A percentile compares a stretch with the other conserved stretches of the same genome.
Conservation (phyloP, 2,888 invertebrate species). For the Melinaea menophilus region DNA sequence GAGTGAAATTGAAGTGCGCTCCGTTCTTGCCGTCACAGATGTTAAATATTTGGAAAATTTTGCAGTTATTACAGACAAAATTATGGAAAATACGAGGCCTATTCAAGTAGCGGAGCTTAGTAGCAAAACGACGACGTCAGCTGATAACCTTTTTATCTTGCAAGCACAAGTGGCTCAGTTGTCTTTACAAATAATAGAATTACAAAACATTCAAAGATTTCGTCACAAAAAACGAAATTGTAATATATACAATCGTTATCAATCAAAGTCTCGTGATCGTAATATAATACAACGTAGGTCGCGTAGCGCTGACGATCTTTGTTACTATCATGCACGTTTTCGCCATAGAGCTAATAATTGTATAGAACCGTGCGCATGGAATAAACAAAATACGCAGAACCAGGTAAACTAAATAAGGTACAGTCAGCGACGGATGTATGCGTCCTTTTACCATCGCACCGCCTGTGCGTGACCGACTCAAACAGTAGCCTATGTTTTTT, state of each 20-base stretch:
- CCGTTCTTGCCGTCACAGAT: too few species aligned
- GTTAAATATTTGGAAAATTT: too few species aligned
- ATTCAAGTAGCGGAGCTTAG: conserved; percentile 8
- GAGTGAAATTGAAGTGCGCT: too few species aligned
- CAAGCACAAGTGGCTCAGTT: conserved; percentile 11
- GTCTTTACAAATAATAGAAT: conserved; percentile 14
- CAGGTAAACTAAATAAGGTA: conserved; percentile 26
- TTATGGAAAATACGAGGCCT: conserved; percentile 1
- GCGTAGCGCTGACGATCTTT: conserved; percentile 8
- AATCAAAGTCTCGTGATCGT: conserved; percentile 17
- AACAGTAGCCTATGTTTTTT: conserved; percentile 21
- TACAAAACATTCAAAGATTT: conserved; percentile 11
- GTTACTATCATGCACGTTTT: conserved; percentile 20
- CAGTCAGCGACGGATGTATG: conserved; percentile 25
- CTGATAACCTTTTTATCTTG: conserved; percentile 7
- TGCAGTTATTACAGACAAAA: too few species aligned
- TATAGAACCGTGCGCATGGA: conserved; percentile 25
- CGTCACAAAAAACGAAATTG: conserved; percentile 9
- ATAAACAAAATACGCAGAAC: conserved; percentile 6
- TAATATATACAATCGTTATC: conserved; percentile 9
- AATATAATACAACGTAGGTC: conserved; percentile 11
- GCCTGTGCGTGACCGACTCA: conserved; percentile 26
- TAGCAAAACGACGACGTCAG: conserved; percentile 9
- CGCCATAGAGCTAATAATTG: conserved; percentile 20
- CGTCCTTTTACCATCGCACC: conserved; percentile 16